These are phyloP conservation scores for Gila orcuttii DNA, from an alignment of 2,113 vertebrate species.

Conservation along the genomic window DNA sequence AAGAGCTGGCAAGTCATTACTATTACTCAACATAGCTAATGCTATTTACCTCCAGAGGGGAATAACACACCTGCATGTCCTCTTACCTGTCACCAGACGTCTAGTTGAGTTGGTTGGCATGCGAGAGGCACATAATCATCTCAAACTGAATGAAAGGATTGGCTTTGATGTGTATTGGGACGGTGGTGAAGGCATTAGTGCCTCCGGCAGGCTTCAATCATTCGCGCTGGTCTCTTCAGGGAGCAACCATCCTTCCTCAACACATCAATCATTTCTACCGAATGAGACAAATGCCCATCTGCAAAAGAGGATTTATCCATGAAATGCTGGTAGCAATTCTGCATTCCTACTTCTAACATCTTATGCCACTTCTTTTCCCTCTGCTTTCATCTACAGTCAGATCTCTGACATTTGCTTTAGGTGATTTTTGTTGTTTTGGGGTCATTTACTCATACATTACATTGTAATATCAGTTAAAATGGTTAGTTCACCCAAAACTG, in stretches of 20 bases:
- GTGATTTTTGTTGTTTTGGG: not conserved
- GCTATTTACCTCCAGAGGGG: slow-evolving; percentile 25
- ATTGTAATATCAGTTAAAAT: not conserved
- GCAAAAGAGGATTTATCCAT: slow-evolving; percentile 2
- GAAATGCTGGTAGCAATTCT: slow-evolving; percentile 20
- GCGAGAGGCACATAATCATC: slow-evolving; percentile 16
- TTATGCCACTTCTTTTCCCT: not conserved
- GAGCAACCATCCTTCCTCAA: slow-evolving; percentile 21
- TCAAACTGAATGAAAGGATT: slow-evolving; percentile 18
- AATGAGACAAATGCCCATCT: slow-evolving; percentile 41
- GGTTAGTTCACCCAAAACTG: not conserved
- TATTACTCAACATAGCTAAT: not conserved
- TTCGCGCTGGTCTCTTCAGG: slow-evolving; percentile 47
- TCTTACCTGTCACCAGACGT: slow-evolving; percentile 36
- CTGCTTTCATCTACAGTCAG: not conserved
- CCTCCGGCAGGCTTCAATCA: slow-evolving; percentile 35
- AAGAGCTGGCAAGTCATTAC: slow-evolving; percentile 4
- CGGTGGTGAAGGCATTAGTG: not conserved
- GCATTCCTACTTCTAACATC: not conserved
- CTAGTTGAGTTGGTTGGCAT: slow-evolving; percentile 25
- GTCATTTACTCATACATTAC: not conserved
- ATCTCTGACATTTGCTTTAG: not conserved
- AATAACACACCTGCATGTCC: slow-evolving; percentile 48
- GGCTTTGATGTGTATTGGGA: slow-evolving; percentile 19
- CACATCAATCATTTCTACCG: slow-evolving; percentile 18